Evolutionary conservation across 2,797 vertebrate genomes (phyloP).

Genomic region (Phylloscopus collybita): DNA sequence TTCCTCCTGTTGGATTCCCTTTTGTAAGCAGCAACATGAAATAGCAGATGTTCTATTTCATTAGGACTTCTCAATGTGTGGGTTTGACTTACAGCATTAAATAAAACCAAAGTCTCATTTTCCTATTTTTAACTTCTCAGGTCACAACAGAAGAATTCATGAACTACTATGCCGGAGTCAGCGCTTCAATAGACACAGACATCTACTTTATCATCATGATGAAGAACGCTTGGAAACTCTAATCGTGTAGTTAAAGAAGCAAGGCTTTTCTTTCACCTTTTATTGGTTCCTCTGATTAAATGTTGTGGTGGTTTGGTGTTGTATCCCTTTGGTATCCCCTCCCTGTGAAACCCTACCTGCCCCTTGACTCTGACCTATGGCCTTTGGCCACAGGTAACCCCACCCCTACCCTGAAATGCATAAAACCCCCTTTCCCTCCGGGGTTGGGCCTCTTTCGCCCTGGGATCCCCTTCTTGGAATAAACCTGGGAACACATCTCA

Average conservation of each 20-base stretch:
- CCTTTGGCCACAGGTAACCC: too few species aligned
- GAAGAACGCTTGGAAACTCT: constrained; percentile 86
- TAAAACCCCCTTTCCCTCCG: too few species aligned
- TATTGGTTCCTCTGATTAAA: background rate
- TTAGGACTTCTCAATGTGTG: background rate
- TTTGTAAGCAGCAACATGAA: background rate
- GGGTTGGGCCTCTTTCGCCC: too few species aligned
- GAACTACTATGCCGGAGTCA: constrained; percentile 89
- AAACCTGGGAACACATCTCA: too few species aligned
- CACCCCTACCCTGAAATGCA: too few species aligned
- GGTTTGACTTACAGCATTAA: background rate
- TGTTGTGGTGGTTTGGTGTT: too few species aligned
- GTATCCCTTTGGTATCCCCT: too few species aligned
- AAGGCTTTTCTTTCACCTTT: background rate
- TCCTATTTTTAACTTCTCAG: constrained; percentile 74
- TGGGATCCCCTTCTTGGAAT: too few species aligned
- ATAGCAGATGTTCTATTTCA: background rate
- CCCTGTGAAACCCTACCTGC: too few species aligned
- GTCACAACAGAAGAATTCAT: constrained; percentile 87
- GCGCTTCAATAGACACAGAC: constrained; percentile 85
- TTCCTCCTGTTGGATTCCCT: background rate
- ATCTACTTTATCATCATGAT: constrained; percentile 84
- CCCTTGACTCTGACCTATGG: too few species aligned
- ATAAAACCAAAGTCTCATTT: background rate
- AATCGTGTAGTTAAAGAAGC: constrained; percentile 20